Base-by-base conservation (phyloP, 1,140 invertebrate species). In the Heliconius hermathena region DNA sequence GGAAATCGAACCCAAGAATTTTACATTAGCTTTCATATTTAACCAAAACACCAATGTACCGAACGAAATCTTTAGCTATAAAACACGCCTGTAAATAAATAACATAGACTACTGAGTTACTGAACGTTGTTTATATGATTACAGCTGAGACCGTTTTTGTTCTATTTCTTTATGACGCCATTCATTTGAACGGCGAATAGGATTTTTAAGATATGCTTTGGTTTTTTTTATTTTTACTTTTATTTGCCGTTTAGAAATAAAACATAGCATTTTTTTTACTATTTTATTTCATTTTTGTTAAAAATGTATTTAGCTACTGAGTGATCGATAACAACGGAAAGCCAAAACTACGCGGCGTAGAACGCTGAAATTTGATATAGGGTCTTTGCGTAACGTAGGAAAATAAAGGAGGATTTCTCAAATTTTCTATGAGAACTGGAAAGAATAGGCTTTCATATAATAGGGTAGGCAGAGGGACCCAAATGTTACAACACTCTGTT, bases 41-140 rank as follows among this genome's bases (percentile, higher is more conserved):
- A 57, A 57, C 54, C 16, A 8, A 16, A 8, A n/a, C 6, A 54
- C 52, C 8, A 60, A 60, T 6, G 29, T 26, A n/a, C 26, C 13
- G 1, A 66, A 66, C 0, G 29, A 33, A 5, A 33, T 9, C 22
- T 22, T 4, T 13, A 66, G 11, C n/a, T 16, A 66, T 29, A 66
- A 29, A 66, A 66, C 60, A 29, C 60, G 54, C 26, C 60, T 26
- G 22, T 66, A 66, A 26, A 66, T 66, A 66, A 66, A 66, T 66
- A 66, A 66, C 26, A 66, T 29, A n/a, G 26, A 57, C 54, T 4
- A 60, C 57, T 60, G 60, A 29, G 60, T 66, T 66, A 66, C 60
- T 66, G 60, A 26, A 22, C 26, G 60, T 66, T 66, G 22, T 66
- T 66, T 66, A 66, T 66, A 66, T 66, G 26, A 66, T 66, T 29